Base-by-base conservation (phyloP, 1,140 invertebrate genomes). In the Galleria mellonella region DNA sequence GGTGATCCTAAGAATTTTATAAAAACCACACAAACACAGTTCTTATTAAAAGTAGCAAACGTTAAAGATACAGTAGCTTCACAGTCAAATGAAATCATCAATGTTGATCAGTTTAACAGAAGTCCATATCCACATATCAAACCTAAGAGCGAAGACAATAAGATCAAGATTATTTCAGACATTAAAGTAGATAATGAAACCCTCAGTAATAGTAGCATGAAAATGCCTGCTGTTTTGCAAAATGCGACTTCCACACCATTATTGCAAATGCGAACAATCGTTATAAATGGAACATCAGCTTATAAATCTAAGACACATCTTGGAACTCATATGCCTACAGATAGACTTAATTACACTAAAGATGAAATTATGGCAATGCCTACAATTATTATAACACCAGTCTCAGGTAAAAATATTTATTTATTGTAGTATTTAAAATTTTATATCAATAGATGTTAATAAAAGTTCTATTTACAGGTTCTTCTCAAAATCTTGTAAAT, bases 341-440 rank as follows among this genome's bases (percentile, higher is more conserved):
- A 23, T 3, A 23, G 17, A 23, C 17, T 23, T 23, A 74, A 47
- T 28, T 84, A 53, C 43, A 79, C 76, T n/a, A 71, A 72, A 54
- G 78, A 81, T 63, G 77, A 84, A 60, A 84, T 84, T 46, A 82
- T 84, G 77, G 76, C 81, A 7, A 84, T 84, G 81, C 81, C 81
- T 10, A 84, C 81, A 13, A 68, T 84, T 14, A 78, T 84, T 41
- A 43, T 84, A 28, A 68, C 79, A 13, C 76, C 74, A 31, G 38
- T 55, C 29, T 51, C 75, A 70, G 72, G 81, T 42, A 43, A 29
- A 10, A 23, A 14, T 36, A 13, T 9, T 42, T 32, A 2, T 40
- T 4, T 37, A 29, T 38, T 17, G 12, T 42, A 36, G 5, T 29
- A 42, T 27, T 11, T 46, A n/a, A 31, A 31, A 3, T 8, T 2